These are phyloP conservation scores for Mylabris phalerata DNA, from an alignment of 1,140 invertebrate species.

Conservation along the genomic window DNA sequence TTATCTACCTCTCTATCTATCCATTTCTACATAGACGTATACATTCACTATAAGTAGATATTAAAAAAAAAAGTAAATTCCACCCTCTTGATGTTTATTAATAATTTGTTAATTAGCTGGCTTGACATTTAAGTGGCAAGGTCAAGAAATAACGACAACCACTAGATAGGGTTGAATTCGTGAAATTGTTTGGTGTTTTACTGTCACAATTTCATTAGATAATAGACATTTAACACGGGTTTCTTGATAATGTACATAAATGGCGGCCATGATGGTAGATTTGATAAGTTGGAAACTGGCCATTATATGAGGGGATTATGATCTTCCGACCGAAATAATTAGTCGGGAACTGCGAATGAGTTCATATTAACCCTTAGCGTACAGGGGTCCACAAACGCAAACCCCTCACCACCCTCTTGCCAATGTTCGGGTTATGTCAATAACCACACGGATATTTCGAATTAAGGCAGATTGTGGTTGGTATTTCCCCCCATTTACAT, in stretches of 20 bases:
- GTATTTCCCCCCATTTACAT: constrained; percentile 20
- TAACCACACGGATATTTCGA: constrained; percentile 41
- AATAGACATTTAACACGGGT: constrained; percentile 10
- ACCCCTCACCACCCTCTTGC: constrained; percentile 10
- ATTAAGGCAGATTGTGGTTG: constrained; percentile 41
- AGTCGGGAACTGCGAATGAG: constrained; percentile 38
- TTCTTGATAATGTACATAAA: constrained; percentile 27
- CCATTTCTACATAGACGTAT: too few relatives aligned
- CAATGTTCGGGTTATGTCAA: constrained; percentile 39
- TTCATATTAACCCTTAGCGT: constrained; percentile 41
- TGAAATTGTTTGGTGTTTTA: constrained; percentile 8
- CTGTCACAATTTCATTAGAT: constrained; percentile 15
- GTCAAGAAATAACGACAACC: background rate
- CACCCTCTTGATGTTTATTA: too few relatives aligned
- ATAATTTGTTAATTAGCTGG: too few relatives aligned
- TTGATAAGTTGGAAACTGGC: constrained; percentile 42
- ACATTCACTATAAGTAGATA: too few relatives aligned
- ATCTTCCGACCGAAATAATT: constrained; percentile 44
- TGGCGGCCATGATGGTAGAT: constrained; percentile 41
- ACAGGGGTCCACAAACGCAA: constrained; percentile 24
- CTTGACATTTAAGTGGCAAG: too few relatives aligned
- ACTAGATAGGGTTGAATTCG: constrained; percentile 3
- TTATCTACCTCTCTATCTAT: too few relatives aligned
- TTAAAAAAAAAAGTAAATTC: too few relatives aligned
- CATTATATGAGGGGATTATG: constrained; percentile 43